phyloP scores from a whole-genome alignment of 2,113 vertebrate genomes.

The Alectura lathami region DNA sequence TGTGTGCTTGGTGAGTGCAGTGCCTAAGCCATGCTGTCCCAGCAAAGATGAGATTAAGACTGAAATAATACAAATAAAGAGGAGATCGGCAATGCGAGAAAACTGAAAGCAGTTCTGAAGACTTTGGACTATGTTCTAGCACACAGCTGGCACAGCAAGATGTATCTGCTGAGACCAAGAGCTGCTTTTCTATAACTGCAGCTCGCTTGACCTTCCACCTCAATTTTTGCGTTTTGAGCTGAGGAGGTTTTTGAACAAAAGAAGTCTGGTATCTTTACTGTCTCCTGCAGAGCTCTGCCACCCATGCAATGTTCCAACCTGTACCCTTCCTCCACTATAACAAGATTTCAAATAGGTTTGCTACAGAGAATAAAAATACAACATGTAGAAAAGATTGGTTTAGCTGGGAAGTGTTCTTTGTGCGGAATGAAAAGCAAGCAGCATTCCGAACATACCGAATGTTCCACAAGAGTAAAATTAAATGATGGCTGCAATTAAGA shows the following conservation, averaged over 20 bases:
- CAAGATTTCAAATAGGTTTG: conserved; percentile 4
- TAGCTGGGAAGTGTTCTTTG: conserved; percentile 40
- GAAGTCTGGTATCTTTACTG: neutral
- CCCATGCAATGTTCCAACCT: neutral
- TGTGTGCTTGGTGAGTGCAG: neutral
- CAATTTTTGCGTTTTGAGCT: neutral
- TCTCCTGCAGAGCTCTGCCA: neutral
- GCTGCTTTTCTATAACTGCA: neutral
- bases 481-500: conserved; percentile 60
- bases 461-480: conserved; percentile 58
- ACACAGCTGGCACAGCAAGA: neutral
- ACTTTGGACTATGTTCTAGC: neutral
- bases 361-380: conserved; percentile 60
- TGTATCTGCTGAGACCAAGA: neutral
- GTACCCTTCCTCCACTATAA: conserved; percentile 8
- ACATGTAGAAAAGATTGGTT: neutral
- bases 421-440: conserved; percentile 38
- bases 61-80: neutral
- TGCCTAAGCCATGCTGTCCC: neutral
- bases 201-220: neutral
- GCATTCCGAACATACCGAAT: conserved; percentile 58
- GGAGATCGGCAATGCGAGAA: neutral
- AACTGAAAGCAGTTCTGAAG: neutral
- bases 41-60: neutral
- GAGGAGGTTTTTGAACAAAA: neutral